These are phyloP conservation scores for Porites lutea DNA, from an alignment of 64 coral and sea anemone genomes.

Conservation along the genomic window DNA sequence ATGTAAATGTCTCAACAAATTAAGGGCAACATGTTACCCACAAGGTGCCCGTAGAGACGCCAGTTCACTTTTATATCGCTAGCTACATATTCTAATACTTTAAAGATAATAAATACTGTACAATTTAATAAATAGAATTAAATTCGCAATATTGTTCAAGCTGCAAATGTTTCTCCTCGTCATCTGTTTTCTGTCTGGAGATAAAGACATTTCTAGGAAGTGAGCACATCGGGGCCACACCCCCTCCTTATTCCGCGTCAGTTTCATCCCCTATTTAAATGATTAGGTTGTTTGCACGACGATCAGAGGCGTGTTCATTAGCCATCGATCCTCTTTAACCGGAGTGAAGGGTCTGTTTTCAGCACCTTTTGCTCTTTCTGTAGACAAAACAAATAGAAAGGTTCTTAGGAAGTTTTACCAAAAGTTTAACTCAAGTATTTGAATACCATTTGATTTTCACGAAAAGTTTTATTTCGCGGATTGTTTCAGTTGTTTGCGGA, in stretches of 20 bases:
- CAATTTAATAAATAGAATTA: slow-evolving; percentile 55
- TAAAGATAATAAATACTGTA: slow-evolving; percentile 46
- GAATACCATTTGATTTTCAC: not conserved
- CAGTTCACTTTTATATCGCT: not conserved
- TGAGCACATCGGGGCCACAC: not conserved
- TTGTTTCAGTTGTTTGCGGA: too few relatives aligned
- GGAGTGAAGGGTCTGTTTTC: slow-evolving; percentile 70
- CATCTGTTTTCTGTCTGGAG: not conserved
- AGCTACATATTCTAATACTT: not conserved
- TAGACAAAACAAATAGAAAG: not conserved
- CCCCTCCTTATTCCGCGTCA: not conserved
- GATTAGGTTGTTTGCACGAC: not conserved
- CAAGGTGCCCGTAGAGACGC: not conserved
- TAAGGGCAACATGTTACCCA: not conserved
- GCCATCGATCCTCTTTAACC: slow-evolving; percentile 74
- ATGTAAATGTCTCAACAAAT: not conserved
- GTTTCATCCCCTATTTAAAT: not conserved
- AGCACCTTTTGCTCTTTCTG: slow-evolving; percentile 77
- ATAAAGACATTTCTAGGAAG: not conserved
- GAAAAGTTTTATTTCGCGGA: not conserved
- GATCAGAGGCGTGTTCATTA: not conserved
- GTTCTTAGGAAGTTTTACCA: not conserved
- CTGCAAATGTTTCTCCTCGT: slow-evolving; percentile 15
- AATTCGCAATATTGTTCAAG: slow-evolving; percentile 15
- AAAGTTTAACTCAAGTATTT: not conserved